Percentiles rank a stretch among this genome's conserved stretches.
These are phyloP conservation scores for Thera obeliscata DNA, from an alignment of 2,888 invertebrate species.

Conservation along the genomic window DNA sequence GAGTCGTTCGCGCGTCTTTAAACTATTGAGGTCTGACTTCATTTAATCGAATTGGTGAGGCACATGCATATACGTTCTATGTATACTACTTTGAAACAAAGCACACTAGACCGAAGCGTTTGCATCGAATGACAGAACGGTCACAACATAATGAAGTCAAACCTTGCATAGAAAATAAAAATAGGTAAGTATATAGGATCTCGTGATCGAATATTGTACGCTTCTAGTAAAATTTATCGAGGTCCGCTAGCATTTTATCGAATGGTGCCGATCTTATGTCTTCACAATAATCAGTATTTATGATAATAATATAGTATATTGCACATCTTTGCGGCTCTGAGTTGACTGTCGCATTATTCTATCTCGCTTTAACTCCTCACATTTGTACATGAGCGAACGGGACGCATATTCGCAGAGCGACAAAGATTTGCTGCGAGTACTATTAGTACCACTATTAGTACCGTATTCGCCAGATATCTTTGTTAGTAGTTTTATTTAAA, in stretches of 20 bases:
- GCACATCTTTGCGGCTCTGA: not conserved
- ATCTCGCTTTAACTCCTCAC: not conserved
- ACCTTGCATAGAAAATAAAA: slow-evolving; percentile 19
- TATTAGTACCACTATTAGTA: not conserved
- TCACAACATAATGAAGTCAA: not conserved
- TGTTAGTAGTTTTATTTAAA: not conserved
- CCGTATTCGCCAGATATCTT: not conserved
- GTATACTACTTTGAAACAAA: not conserved
- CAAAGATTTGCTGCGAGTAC: not conserved
- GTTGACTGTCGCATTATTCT: not conserved
- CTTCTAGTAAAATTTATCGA: slow-evolving; percentile 35
- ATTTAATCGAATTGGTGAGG: not conserved
- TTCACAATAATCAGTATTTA: slow-evolving; percentile 41
- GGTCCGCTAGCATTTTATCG: slow-evolving; percentile 33
- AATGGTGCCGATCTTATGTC: slow-evolving; percentile 35
- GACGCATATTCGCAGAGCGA: not conserved
- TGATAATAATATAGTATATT: not conserved
- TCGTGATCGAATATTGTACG: slow-evolving; percentile 29
- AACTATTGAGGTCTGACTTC: not conserved
- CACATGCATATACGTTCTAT: not conserved
- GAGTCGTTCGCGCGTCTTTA: not conserved
- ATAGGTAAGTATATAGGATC: slow-evolving; percentile 33
- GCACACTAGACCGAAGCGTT: no score
- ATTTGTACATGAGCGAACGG: not conserved
- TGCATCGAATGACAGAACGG: no score